Percentiles rank a stretch among this genome's conserved stretches.
Evolutionary conservation across 2,888 invertebrate genomes (phyloP).

Genomic region (Eustalomyia histrio): DNA sequence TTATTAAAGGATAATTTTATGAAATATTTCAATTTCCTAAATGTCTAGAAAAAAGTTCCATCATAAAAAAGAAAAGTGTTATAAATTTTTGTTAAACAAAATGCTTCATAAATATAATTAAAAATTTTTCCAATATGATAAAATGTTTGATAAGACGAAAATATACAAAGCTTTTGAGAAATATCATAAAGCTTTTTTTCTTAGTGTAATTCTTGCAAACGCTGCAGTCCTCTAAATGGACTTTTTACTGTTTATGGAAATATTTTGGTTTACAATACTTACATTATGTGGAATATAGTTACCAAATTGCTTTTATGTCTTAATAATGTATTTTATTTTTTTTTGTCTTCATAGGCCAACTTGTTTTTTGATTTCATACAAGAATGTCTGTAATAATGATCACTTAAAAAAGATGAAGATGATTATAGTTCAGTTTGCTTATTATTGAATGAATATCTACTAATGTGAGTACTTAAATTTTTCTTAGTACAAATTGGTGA

Average conservation of each 20-base stretch:
- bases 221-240: too few species aligned
- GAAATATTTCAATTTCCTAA: too few species aligned
- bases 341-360: constrained; percentile 3
- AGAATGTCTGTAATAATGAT: constrained; percentile 19
- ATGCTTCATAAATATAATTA: too few species aligned
- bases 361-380: neutral
- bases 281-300: constrained; percentile 44
- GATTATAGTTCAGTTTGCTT: constrained; percentile 26
- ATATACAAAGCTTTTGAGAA: too few species aligned
- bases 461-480: constrained; percentile 17
- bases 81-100: too few species aligned
- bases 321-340: constrained; percentile 32
- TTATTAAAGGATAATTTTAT: too few species aligned
- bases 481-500: constrained; percentile 38
- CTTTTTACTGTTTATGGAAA: neutral
- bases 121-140: neutral
- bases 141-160: too few species aligned
- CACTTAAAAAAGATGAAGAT: constrained; percentile 4
- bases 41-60: too few species aligned
- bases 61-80: too few species aligned
- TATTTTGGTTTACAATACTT: neutral
- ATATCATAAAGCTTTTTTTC: too few species aligned
- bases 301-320: constrained; percentile 61
- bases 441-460: constrained; percentile 24
- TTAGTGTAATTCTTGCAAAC: too few species aligned